Base-by-base conservation (phyloP, 2,113 vertebrate species). In the Platichthys flesus region DNA sequence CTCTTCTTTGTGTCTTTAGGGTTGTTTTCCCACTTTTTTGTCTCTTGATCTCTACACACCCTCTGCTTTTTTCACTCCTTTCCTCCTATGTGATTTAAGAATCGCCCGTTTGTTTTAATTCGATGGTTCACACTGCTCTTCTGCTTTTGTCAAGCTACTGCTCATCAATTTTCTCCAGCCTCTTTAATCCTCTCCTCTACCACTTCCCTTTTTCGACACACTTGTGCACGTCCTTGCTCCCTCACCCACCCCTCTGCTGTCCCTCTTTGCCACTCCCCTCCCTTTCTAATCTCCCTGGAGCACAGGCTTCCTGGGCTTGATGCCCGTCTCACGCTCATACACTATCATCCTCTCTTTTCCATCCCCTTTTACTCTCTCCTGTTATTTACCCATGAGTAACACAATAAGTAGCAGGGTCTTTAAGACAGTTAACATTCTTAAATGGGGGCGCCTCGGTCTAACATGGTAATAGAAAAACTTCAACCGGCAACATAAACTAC, bases 161-260 rank as follows among this genome's bases (percentile, higher is more conserved):
- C 26, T 56, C 24, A 24, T 68, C 73, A 51, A 57, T 55, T 40
- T 35, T 68, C 67, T 62, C 37, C 57, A 42, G 51, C 35, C 20
- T 21, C 4, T 57, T 69, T 0, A 66, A 47, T 75, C 45, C 49
- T 54, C 40, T 58, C 20, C 40, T 64, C 23, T 18, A 8, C 31
- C 24, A 15, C 65, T 75, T 67, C 64, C 18, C 26, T 35, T 60
- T 71, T 51, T 65, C 52, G 60, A 67, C 61, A 52, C 65, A 51
- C 67, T 81, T 70, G 21, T 4, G 18, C 65, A 62, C 18, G 9
- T 74, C 71, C 56, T 26, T 68, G 35, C 64, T 83, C 74, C 64
- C 56, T 77, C 23, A 55, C 65, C 62, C 35, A n/a, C 10, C 21
- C 18, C 16, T 66, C 35, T 68, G 16, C 14, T 52, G 7, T 20